Base-by-base conservation (phyloP, 1,140 invertebrate genomes). In the Bombus ignitus region DNA sequence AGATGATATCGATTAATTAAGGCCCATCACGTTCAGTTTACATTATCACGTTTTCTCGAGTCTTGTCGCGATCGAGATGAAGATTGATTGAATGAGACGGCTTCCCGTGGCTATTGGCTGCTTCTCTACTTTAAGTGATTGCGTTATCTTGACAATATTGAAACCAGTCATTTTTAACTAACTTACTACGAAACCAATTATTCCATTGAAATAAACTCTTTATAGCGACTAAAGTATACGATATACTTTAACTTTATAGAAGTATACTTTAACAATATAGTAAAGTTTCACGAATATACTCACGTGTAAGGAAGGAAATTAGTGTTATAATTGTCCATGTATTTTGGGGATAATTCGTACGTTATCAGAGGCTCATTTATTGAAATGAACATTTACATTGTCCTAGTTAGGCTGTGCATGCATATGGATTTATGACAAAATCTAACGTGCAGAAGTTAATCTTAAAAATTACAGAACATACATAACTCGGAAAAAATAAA, bases 1-100 rank as follows among this genome's bases (percentile, higher is more conserved):
- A 13, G 76, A 78, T 78, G 39, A 65, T 65, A 78, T 78, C 59
- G 39, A 32, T 65, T 39, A 78, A 66, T 44, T 3, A 22, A 18
- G 32, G 18, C 5, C 57, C 35, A 37, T 78, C 37, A 53, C 18
- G 25, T 28, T 65, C 76, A 44, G 25, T 78, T n/a, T 44, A 42
- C 15, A 12, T 53, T 70, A 70, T 57, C 44, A 37, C 35, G 66
- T 80, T 71, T 53, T n/a, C 28, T 39, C n/a, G 5, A 28, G 59
- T 12, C 28, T 28, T 44, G 22, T n/a, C n/a, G 2, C 35, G 35
- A 68, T 70, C 39, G 35, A n/a, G 32, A 57, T 53, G 37, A 9
- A 71, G 44, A 80, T 71, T 44, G 44, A 80, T 71, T 44, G 25
- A 37, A 71, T n/a, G 35, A 68, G 28, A 53, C 62, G 4, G 37